Conservation (phyloP, 2,797 vertebrate genomes). For the Lutjanus argentimaculatus region DNA sequence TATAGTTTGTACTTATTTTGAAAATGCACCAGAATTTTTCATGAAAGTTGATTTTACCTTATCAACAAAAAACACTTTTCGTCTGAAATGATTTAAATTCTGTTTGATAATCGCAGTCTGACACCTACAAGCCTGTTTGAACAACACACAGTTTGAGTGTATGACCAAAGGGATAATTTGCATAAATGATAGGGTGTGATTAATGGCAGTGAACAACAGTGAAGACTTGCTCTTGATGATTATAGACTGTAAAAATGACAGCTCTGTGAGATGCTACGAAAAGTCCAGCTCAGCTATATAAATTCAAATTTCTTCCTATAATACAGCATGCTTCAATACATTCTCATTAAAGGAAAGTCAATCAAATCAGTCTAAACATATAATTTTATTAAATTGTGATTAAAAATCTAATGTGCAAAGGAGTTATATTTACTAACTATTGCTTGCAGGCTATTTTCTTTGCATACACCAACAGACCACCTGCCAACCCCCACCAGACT, state of each 20-base stretch:
- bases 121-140: not conserved
- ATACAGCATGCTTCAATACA: not conserved
- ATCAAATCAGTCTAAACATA: not conserved
- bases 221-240: not conserved
- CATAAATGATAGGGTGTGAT: constrained; percentile 9
- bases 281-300: not conserved
- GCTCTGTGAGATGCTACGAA: not conserved
- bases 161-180: not conserved
- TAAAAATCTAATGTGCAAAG: not conserved
- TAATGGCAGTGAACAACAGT: not conserved
- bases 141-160: not conserved
- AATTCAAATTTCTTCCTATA: too few relatives aligned
- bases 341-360: not conserved
- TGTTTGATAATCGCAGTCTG: not conserved
- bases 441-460: not conserved
- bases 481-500: too few relatives aligned
- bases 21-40: not conserved
- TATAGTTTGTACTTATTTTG: not conserved
- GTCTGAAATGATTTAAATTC: not conserved
- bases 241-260: constrained; percentile 3
- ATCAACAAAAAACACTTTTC: not conserved
- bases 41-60: not conserved
- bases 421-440: not conserved
- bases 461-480: not conserved
- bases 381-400: not conserved